These are phyloP conservation scores for Drosophila sechellia DNA, from an alignment of 1,140 invertebrate genomes.

Conservation along the genomic window DNA sequence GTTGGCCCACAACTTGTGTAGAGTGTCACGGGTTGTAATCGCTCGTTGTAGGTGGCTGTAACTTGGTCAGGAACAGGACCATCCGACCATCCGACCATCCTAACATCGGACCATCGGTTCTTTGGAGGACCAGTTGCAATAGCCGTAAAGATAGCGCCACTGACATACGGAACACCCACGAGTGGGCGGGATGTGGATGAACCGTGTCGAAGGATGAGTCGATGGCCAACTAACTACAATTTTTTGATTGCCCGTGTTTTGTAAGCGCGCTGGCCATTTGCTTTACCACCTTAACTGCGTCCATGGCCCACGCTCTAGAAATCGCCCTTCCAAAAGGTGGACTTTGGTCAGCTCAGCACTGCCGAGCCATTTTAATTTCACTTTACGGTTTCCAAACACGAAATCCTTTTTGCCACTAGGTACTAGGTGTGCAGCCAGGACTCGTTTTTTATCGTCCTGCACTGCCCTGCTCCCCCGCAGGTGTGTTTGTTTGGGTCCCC, in stretches of 20 bases:
- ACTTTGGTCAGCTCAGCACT: conserved; percentile 58
- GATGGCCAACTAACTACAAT: conserved; percentile 62
- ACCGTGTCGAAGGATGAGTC: conserved; percentile 59
- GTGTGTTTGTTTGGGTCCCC: conserved; percentile 50
- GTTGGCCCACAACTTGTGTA: conserved; percentile 72
- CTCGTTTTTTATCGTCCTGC: conserved; percentile 65
- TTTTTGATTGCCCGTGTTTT: conserved; percentile 67
- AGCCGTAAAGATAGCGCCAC: conserved; percentile 60
- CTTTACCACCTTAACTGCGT: conserved; percentile 41
- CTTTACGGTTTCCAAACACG: conserved; percentile 81
- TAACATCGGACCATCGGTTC: too few relatives aligned
- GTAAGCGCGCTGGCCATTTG: conserved; percentile 65
- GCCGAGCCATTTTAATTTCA: conserved; percentile 78
- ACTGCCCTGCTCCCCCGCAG: background rate
- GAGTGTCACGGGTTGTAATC: conserved; percentile 78
- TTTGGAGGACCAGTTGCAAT: conserved; percentile 16
- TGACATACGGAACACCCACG: conserved; percentile 35
- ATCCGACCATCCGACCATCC: conserved; percentile 5
- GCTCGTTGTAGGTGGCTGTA: conserved; percentile 67
- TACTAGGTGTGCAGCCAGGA: conserved; percentile 58
- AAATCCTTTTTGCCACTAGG: conserved; percentile 74
- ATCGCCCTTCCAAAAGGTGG: conserved; percentile 9
- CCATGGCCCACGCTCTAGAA: background rate
- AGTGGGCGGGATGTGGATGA: background rate
- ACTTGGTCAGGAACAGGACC: conserved; percentile 34